Conservation (phyloP, 2,113 vertebrate genomes). For the Gymnarchus niloticus region DNA sequence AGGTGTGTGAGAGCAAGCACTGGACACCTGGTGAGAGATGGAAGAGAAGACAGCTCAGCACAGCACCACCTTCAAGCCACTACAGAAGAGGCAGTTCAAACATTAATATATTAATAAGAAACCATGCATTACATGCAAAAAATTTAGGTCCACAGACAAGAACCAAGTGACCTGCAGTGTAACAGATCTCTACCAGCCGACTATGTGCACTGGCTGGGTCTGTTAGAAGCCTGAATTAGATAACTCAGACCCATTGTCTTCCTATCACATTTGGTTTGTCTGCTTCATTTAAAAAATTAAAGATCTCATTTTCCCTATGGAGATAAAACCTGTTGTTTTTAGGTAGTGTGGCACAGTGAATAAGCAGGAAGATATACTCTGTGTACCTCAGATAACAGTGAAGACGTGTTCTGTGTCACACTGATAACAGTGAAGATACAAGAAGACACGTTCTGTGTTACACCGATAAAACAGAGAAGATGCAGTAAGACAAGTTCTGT, state of each 20-base stretch:
- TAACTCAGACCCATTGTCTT: slow-evolving; percentile 32
- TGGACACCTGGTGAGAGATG: slow-evolving; percentile 69
- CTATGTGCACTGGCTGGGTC: slow-evolving; percentile 6
- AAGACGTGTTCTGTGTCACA: too few relatives aligned
- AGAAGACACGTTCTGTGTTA: too few relatives aligned
- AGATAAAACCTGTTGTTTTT: slow-evolving; percentile 52
- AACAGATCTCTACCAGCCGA: neutral
- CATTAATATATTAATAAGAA: neutral
- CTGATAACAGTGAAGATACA: too few relatives aligned
- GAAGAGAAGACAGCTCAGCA: neutral
- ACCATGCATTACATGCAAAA: neutral
- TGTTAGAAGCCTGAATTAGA: slow-evolving; percentile 39
- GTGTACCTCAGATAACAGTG: too few relatives aligned
- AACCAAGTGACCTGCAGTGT: neutral
- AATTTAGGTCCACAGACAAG: neutral
- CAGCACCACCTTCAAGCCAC: neutral
- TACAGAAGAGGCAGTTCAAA: neutral
- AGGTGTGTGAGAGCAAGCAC: slow-evolving; percentile 70
- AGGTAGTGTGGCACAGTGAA: slow-evolving; percentile 44
- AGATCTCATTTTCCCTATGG: slow-evolving; percentile 37
- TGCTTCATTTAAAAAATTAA: slow-evolving; percentile 47
- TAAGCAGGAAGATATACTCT: too few relatives aligned
- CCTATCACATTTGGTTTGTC: slow-evolving; percentile 33
- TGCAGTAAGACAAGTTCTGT: too few relatives aligned
- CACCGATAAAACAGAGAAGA: too few relatives aligned